phyloP scores from a whole-genome alignment of 2,797 vertebrate species.

The Adelosebastes latens region DNA sequence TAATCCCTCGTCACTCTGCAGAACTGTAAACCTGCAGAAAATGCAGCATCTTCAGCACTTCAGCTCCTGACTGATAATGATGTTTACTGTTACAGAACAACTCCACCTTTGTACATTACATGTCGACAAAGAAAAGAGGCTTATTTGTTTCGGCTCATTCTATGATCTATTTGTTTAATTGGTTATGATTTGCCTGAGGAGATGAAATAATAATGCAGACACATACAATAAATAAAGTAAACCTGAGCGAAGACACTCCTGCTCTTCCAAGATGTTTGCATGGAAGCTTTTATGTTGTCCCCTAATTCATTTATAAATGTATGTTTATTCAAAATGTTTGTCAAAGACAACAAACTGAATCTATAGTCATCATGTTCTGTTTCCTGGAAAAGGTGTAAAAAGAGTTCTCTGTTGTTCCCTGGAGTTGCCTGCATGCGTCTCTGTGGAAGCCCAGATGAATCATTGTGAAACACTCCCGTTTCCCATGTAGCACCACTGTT shows the following conservation, averaged over 20 bases:
- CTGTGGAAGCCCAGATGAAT: conserved; percentile 31
- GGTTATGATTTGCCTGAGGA: conserved; percentile 35
- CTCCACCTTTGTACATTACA: not conserved
- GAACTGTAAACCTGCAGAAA: conserved; percentile 50
- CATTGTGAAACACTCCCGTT: conserved; percentile 33
- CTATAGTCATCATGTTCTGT: not conserved
- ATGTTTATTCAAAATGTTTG: not conserved
- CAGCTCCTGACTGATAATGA: conserved; percentile 52
- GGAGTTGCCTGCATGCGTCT: not conserved
- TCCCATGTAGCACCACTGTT: conserved; percentile 7
- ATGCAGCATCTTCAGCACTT: conserved; percentile 28
- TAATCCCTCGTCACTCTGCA: conserved; percentile 34
- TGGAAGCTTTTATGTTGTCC: conserved; percentile 4
- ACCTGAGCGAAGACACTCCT: not conserved
- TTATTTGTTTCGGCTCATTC: conserved; percentile 38
- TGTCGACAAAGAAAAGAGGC: conserved; percentile 20
- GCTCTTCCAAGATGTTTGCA: not conserved
- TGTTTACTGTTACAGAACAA: conserved; percentile 47
- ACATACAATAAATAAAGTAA: conserved; percentile 40
- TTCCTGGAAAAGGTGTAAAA: not conserved
- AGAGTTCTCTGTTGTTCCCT: not conserved
- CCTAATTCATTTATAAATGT: not conserved
- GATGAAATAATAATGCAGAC: conserved; percentile 34
- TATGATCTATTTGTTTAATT: conserved; percentile 50
- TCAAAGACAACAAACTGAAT: conserved; percentile 2